Evolutionary conservation across 2,113 vertebrate species (phyloP), one percentile per base, ranked within the genome.

Genomic region (Microcebus lehilahytsara): DNA sequence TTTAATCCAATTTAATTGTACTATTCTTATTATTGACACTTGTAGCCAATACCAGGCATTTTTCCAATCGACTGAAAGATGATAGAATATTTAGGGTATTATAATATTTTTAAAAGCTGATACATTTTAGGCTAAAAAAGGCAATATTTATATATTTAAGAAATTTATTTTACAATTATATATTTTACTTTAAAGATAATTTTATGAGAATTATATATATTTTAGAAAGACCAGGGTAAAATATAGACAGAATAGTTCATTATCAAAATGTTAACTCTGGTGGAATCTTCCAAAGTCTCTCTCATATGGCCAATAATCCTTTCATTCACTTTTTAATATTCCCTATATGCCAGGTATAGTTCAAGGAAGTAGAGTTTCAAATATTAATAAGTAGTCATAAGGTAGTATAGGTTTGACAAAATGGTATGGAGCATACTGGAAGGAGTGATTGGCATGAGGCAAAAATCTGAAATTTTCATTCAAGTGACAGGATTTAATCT

Each of bases 121-220:
- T 49, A 79, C 23, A 88, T 93, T 92, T 93, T 56, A 69, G 19
- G 5, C 16, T 93, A 93, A 78, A 6, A 91, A 87, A 91, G 10
- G 6, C 5, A 91, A 67, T 40, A 51, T 74, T 86, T n/a, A 85
- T 51, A 81, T 87, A 58, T 30, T 89, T 92, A 83, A 77, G 6
- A 89, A 30, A 91, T 69, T 72, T 74, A 79, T 88, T 77, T 69
- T 93, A 72, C 1, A 81, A 49, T 3, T 58, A 14, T 72, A 30
- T 66, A 42, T 71, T 93, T 91, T 66, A 78, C 23, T 69, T 89
- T 96, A 53, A 51, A 71, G 49, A 84, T 72, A 96, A 90, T 86
- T 11, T 72, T 53, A 37, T 34, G 4, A 80, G 11, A 67, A 30
- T 74, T 83, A 72, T 51, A 72, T 40, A 32, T 34, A 66, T 53